Percentiles rank a stretch among this genome's conserved stretches.
These are phyloP conservation scores for Carduelis carduelis DNA, from an alignment of 2,797 vertebrate species.

Conservation along the genomic window DNA sequence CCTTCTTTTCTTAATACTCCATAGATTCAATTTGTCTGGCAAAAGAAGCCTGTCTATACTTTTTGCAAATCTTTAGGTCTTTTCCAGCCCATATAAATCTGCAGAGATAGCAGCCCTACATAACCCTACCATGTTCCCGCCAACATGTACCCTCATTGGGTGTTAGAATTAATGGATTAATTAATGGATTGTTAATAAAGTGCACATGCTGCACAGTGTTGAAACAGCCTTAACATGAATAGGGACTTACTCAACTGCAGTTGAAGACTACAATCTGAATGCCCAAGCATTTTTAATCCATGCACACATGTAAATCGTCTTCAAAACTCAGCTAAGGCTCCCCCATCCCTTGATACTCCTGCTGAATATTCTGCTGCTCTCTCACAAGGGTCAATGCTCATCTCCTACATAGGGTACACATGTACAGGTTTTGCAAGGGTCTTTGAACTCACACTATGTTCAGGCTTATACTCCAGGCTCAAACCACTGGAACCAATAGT, in stretches of 20 bases:
- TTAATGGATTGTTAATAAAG: background rate
- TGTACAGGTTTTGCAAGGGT: background rate
- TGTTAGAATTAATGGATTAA: background rate
- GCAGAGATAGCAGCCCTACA: background rate
- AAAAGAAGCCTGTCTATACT: background rate
- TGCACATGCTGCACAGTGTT: background rate
- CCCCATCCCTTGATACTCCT: fast-evolving
- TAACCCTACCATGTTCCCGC: background rate
- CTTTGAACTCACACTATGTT: background rate
- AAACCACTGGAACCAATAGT: background rate
- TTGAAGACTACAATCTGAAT: background rate
- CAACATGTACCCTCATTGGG: background rate
- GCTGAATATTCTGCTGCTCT: background rate
- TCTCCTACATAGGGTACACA: fast-evolving
- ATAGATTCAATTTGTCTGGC: background rate
- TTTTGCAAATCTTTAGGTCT: background rate
- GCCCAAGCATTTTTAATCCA: background rate
- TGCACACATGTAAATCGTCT: background rate
- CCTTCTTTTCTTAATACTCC: background rate
- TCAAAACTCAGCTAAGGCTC: background rate
- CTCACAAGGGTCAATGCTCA: background rate
- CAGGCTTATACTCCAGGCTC: background rate
- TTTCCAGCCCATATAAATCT: background rate
- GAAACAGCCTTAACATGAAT: background rate
- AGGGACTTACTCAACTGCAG: background rate